A percentile compares a stretch with the other conserved stretches of the same genome.
These are phyloP conservation scores for Polia nebulosa DNA, from an alignment of 2,888 invertebrate species.

Conservation along the genomic window DNA sequence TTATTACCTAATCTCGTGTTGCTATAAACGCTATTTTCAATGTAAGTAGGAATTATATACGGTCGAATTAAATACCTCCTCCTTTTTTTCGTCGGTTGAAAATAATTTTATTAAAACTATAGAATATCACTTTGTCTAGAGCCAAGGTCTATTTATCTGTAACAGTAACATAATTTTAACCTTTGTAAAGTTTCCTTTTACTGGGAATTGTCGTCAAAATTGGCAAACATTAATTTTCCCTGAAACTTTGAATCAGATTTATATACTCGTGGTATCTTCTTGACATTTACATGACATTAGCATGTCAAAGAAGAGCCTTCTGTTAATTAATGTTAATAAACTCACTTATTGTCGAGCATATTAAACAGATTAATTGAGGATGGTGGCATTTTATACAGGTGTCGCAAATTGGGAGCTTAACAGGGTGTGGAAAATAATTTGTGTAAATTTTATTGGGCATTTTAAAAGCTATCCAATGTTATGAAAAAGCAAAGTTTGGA, in stretches of 20 bases:
- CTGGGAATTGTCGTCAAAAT: background rate
- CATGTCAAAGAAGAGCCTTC: slow-evolving; percentile 14
- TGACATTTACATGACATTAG: slow-evolving; percentile 37
- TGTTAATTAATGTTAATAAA: slow-evolving; percentile 29
- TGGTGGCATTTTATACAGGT: background rate
- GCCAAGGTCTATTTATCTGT: no score
- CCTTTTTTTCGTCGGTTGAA: no score
- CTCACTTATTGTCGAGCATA: slow-evolving; percentile 36
- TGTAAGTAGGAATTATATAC: no score
- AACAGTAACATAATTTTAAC: no score
- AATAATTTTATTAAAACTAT: no score
- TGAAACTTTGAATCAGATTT: slow-evolving; percentile 13
- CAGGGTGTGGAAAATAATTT: background rate
- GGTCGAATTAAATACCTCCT: no score
- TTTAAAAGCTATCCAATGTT: background rate
- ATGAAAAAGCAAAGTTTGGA: no score
- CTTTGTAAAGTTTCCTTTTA: no score
- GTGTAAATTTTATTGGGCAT: background rate
- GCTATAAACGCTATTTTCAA: no score
- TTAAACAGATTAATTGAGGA: slow-evolving; percentile 6
- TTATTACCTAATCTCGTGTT: background rate
- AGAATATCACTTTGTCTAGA: no score
- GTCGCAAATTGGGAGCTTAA: background rate
- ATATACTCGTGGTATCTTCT: background rate
- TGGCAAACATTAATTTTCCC: background rate